phyloP scores from a whole-genome alignment of 2,888 invertebrate genomes.

The Limulus polyphemus region DNA sequence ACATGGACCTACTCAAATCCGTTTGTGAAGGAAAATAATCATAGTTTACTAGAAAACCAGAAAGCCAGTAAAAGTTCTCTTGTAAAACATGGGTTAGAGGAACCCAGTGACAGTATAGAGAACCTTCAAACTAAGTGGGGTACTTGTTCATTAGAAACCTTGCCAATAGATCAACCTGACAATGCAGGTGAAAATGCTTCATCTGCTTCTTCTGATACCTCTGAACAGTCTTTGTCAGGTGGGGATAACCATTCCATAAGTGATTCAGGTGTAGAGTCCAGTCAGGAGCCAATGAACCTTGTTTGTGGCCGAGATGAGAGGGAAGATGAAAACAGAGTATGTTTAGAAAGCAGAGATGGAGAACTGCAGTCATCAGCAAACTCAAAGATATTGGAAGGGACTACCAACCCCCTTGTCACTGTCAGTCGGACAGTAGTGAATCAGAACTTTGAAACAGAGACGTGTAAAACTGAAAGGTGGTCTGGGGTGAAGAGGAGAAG shows the following conservation, averaged over 20 bases:
- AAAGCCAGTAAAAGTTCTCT: not conserved
- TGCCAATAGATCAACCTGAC: not conserved
- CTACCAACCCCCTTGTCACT: too few relatives aligned
- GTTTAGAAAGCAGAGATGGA: too few relatives aligned
- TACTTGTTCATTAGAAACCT: too few relatives aligned
- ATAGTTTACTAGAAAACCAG: not conserved
- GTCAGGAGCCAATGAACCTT: constrained; percentile 22
- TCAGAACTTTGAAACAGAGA: too few relatives aligned
- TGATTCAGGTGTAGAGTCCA: constrained; percentile 22
- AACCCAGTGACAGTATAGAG: constrained; percentile 4
- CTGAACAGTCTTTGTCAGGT: constrained; percentile 16
- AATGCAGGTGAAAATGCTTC: constrained; percentile 17
- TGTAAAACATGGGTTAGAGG: not conserved
- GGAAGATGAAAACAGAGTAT: constrained; percentile 2
- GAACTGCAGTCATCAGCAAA: too few relatives aligned
- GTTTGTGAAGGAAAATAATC: too few relatives aligned
- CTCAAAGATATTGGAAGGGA: too few relatives aligned
- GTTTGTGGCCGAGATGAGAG: constrained; percentile 14
- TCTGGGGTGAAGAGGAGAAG: too few relatives aligned
- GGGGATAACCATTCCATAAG: constrained; percentile 17
- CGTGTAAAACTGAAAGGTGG: too few relatives aligned
- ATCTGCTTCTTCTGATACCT: constrained; percentile 9
- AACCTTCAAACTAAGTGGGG: not conserved
- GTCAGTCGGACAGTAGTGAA: too few relatives aligned
- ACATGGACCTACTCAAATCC: too few relatives aligned